Percentiles rank a stretch among this genome's conserved stretches.
phyloP scores from a whole-genome alignment of 2,113 vertebrate species.

The Rhodinocichla rosea region DNA sequence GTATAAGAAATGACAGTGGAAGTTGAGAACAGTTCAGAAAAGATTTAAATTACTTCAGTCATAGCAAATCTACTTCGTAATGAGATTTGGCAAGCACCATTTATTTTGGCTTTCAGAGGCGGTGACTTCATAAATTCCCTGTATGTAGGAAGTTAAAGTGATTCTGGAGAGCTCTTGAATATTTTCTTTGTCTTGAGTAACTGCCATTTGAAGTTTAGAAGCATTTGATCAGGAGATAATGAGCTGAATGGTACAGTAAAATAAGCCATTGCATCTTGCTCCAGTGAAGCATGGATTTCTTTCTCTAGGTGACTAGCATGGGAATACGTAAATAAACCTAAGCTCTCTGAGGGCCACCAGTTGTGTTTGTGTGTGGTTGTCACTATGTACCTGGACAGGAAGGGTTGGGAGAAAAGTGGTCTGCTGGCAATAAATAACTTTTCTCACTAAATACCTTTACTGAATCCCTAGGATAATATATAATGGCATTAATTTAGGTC shows the following conservation, averaged over 20 bases:
- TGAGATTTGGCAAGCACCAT: conserved; percentile 17
- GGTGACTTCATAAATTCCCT: not conserved
- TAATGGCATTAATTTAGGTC: not conserved
- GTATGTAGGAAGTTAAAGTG: not conserved
- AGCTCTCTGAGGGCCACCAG: not conserved
- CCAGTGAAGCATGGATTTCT: not conserved
- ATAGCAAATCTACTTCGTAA: not conserved
- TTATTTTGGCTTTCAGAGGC: conserved; percentile 28
- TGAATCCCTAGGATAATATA: not conserved
- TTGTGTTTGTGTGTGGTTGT: not conserved
- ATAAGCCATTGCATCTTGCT: not conserved
- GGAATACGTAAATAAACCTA: not conserved
- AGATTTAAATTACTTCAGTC: conserved; percentile 20
- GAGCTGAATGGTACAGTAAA: not conserved
- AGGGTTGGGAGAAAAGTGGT: not conserved
- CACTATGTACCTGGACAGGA: not conserved
- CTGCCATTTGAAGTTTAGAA: not conserved
- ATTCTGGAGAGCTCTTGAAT: not conserved
- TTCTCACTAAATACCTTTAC: not conserved
- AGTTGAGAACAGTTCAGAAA: not conserved
- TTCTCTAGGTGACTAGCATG: not conserved
- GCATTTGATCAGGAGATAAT: not conserved
- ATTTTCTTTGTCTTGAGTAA: not conserved
- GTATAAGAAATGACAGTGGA: not conserved
- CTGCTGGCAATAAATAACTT: not conserved